Evolutionary conservation across 2,797 vertebrate species (phyloP), one percentile per base, ranked within the genome.

Genomic region (Ptychobarbus kaznakovi): DNA sequence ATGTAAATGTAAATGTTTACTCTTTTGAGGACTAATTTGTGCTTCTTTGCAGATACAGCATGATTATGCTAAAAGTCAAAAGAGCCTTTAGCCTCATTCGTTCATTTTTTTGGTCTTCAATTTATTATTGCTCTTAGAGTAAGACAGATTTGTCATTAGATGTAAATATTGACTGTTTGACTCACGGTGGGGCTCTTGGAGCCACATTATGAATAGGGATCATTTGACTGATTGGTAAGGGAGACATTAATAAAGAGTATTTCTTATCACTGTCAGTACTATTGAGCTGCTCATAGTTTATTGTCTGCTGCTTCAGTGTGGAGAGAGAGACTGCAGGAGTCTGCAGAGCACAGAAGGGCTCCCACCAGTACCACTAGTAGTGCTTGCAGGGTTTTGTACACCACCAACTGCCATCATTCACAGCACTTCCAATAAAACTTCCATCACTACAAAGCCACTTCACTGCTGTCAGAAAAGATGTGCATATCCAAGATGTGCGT

Each of bases 41-140:
- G 10, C 8, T 87, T 86, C 86, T 35, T 75, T 90, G 91, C 42
- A 66, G 28, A 75, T 49, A 65, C 20, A 68, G 63, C 22, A 83
- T 25, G 4, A 40, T 38, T 38, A 1, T 76, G 9, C 16, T 12
- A 25, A 25, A 84, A 91, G 82, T 86, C 32, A 77, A 82, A 85
- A 70, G n/a, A 83, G 90, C 87, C 90, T 92, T 89, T 90, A 86
- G 18, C 86, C 74, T 86, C 88, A 84, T 91, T 90, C 79, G 77
- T 83, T 73, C 38, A 81, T 86, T 82, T 82, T 82, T 74, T 86
- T 80, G 85, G 85, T 86, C 46, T 28, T 73, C 2, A 61, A 86
- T 92, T 92, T 90, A 90, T 93, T 89, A 90, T 84, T 73, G 28
- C 22, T 58, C 6, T 63, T 68, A 70, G 65, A 38, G 38, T 20